Base-by-base conservation (phyloP, 2,797 vertebrate genomes). In the Acipenser ruthenus region DNA sequence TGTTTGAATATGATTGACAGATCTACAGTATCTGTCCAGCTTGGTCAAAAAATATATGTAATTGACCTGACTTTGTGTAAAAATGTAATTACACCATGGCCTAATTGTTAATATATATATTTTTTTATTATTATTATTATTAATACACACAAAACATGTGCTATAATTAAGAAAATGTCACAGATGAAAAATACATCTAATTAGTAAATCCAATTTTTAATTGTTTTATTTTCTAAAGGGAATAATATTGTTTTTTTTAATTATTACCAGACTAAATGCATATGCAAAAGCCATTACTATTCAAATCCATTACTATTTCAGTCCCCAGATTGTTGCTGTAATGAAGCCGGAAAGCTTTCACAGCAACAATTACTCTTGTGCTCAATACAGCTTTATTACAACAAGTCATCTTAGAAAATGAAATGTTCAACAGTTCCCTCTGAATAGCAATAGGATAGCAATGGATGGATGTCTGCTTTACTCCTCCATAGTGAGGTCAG, bases 341-440 rank as follows among this genome's bases (percentile, higher is more conserved):
- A 55, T 55, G 52, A 55, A 55, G n/a, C 52, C 52, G n/a, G 52
- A 55, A 55, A 10, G 52, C 52, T 55, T 55, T 55, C 52, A 55
- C n/a, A 55, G 52, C 52, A 55, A 55, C 52, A 55, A 55, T 55
- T 55, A 55, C 6, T 55, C 52, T 55, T 55, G 52, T 55, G 6
- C 4, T 55, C n/a, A 55, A 7, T 10, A 55, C 5, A 10, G 52
- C 52, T 55, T 55, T 55, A 55, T 55, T 55, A 55, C 52, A 55
- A 10, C 3, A 55, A 55, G 52, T 3, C 9, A n/a, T 2, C 5
- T 55, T 55, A 55, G 52, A 55, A 55, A 55, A 55, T 55, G 3
- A 55, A 55, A n/a, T 52, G 2, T 55, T 55, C 2, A 55, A 55
- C 52, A 5, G 52, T 55, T 55, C n/a, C 6, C 52, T 55, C 6